Base-by-base conservation (phyloP, 1,140 invertebrate genomes). In the Nautilus pompilius region DNA sequence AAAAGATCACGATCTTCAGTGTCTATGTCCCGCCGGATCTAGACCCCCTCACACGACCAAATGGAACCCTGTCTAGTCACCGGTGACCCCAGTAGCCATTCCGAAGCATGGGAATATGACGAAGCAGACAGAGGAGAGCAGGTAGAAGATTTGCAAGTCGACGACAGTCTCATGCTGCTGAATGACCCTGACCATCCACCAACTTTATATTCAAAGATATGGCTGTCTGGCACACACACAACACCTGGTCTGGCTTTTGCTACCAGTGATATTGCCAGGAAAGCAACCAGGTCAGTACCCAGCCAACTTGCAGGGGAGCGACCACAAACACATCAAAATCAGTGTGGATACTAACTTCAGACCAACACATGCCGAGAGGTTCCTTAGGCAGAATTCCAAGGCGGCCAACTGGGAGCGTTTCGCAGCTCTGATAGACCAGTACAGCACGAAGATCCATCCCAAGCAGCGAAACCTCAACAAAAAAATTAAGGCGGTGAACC, bases 31-130 rank as follows among this genome's bases (percentile, higher is more conserved):
- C 60, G 15, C 26, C 4, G 6, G 51, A 62, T n/a, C 30, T 53
- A 55, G 30, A 26, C 22, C 0, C 30, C 54, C 2, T 33, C 48
- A 13, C 48, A 53, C 5, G 13, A 36, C 3, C 4, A 5, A 2
- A 26, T 55, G 13, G 3, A 55, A 4, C 17, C 53, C 15, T 64
- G 29, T 17, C 4, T 64, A 6, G 41, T 60, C 8, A 32, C 53
- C 20, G 64, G 54, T 24, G 60, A 62, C 17, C 59, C 58, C 32
- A 66, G 58, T 51, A 66, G 53, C 30, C 64, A 57, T 20, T 66
- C 59, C 15, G 41, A 29, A 10, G 57, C 54, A 20, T 62, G 53
- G 64, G 60, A 54, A 5, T 62, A 66, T 33, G n/a, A 48, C 3
- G 28, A 58, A 2, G 28, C 58, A 8, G 28, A 66, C 34, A 62